Evolutionary conservation across 2,113 vertebrate species (phyloP), one percentile per base, ranked within the genome.

Genomic region (Cryptomyrus ogoouensis): DNA sequence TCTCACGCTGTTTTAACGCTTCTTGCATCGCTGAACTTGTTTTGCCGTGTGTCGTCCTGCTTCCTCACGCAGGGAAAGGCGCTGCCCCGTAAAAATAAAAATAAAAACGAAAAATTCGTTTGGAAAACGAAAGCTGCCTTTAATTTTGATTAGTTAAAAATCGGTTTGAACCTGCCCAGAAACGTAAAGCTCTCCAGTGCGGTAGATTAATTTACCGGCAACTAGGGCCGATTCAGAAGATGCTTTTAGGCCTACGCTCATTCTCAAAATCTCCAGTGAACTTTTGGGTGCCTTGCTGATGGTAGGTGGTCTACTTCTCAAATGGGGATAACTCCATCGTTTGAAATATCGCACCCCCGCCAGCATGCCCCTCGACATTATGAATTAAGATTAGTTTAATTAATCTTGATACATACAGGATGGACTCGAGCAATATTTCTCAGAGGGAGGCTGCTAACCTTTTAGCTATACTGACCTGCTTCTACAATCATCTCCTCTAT

Each of bases 241-340:
- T 80, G 74, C 74, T 19, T 21, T 80, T 80, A 80, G n/a, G 27
- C 27, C 10, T 31, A 19, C 35, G 13, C 3, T 15, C 27, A 13
- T 35, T 31, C 31, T 74, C 31, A 74, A 74, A 35, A 46, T 21
- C 80, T 46, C 21, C 15, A 44, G 35, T 44, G 17, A 83, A 46
- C 80, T 46, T 77, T 80, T 83, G 80, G 80, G 21, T 83, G 80
- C 80, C 80, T 83, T 83, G 80, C 39, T 83, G 80, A 42, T 39
- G 35, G 44, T 21, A 84, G 8, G 46, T 15, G 35, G 35, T 80
- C 74, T 80, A 42, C 35, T 80, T 39, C 31, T 42, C 1, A 80
- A 80, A 42, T 80, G 13, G 13, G 31, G 17, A 42, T 42, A 80
- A 80, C 31, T 80, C 74, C 74, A 42, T 80, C 74, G 19, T 80